Base-by-base conservation (phyloP, 2,888 invertebrate species). In the Neria commutata region DNA sequence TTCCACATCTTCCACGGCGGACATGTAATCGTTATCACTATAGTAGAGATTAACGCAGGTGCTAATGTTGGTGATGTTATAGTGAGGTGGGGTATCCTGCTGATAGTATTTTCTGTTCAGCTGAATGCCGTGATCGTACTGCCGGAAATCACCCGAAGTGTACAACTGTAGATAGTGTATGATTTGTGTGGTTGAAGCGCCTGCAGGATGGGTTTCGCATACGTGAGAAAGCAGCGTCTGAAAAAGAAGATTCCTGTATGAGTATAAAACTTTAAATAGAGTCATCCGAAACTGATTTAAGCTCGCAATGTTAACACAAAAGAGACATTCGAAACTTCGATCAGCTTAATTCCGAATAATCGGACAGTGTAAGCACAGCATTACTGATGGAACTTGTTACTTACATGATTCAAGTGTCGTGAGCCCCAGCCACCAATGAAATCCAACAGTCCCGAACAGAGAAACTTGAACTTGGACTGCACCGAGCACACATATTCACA, bases 141-240 rank as follows among this genome's bases (percentile, higher is more conserved):
- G 84, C 10, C 85, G 82, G 75, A 87, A 87, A 26, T 80, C 75
- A 3, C 83, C 83, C 3, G 83, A 83, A 3, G 81, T 83, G 16
- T 77, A 73, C 24, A 86, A 83, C 81, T 93, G 92, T 0, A 85
- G 86, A 72, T 86, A 92, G 78, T 93, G 92, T 1, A 87, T 82
- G 0, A 91, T 75, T 75, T 91, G 90, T 64, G 86, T 85, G 0
- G 86, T 85, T 0, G 91, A 86, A 0, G 87, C 83, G 2, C 91
- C 91, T 1, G 90, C 89, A 1, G 91, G 91, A 19, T 85, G 82
- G 58, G 89, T 89, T 3, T 85, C 85, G 8, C 88, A 72, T 54
- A 89, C 88, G 1, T 88, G 86, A 0, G 90, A 88, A 37, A 91
- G 70, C 70, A 90, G 83, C 1, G 88, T 88, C 89, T 90, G 76